Evolutionary conservation across 2,888 invertebrate species (phyloP).

Genomic region (Philhelius pedissequus): DNA sequence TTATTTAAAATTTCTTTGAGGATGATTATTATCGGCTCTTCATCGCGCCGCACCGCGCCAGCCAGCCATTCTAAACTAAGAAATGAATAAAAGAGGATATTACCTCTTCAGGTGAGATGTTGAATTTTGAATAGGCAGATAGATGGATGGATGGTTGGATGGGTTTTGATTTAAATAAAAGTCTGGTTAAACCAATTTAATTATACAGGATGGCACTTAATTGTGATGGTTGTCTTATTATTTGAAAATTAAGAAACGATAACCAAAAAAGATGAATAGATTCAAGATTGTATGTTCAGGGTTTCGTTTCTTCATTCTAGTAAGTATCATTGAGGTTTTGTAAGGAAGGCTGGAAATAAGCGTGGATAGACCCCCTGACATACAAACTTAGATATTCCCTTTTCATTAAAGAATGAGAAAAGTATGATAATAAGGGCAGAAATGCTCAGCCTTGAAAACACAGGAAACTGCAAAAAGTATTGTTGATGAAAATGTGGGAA

Average conservation of each 20-base stretch:
- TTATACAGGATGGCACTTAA: background rate
- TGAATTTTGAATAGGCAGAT: background rate
- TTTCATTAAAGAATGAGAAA: too few relatives aligned
- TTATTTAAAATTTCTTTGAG: background rate
- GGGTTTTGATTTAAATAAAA: background rate
- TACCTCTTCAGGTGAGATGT: conserved; percentile 36
- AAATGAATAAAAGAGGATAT: conserved; percentile 19
- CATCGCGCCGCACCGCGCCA: too few relatives aligned
- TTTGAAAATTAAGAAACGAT: conserved; percentile 8
- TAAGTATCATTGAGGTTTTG: too few relatives aligned
- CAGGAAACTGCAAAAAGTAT: too few relatives aligned
- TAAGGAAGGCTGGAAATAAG: too few relatives aligned
- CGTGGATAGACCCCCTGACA: too few relatives aligned
- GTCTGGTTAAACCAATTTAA: conserved; percentile 2
- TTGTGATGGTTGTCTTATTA: background rate
- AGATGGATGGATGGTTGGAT: background rate
- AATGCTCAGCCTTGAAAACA: too few relatives aligned
- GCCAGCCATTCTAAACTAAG: background rate
- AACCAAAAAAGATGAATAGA: background rate
- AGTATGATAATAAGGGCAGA: too few relatives aligned
- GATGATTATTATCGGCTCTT: background rate
- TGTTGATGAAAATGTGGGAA: too few relatives aligned
- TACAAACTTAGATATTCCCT: too few relatives aligned
- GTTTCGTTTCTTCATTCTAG: too few relatives aligned
- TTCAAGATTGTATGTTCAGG: too few relatives aligned